Conservation (phyloP, 2,888 invertebrate species). For the Drosophila meridionalis region DNA sequence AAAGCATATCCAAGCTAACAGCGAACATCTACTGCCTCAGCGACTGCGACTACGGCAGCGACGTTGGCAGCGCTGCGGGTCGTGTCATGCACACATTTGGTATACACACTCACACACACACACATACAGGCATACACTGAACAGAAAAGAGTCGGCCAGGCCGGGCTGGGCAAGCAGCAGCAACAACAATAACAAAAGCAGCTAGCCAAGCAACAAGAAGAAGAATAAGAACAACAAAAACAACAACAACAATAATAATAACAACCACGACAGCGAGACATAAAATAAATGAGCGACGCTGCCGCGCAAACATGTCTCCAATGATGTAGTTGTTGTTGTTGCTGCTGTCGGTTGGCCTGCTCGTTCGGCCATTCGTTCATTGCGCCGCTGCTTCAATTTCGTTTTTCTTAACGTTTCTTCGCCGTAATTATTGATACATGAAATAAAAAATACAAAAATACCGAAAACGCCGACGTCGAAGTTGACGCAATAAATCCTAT, state of each 20-base stretch:
- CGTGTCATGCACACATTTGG: conserved; percentile 72
- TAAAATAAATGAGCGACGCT: conserved; percentile 78
- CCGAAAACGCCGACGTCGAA: conserved; percentile 42
- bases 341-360: conserved; percentile 37
- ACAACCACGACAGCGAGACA: conserved; percentile 64
- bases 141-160: conserved; percentile 9
- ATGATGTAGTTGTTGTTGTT: conserved; percentile 48
- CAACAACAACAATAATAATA: conserved; percentile 24
- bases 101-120: conserved; percentile 34
- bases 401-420: conserved; percentile 59
- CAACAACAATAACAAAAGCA: conserved; percentile 51
- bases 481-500: conserved; percentile 63
- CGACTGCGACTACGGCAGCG: conserved; percentile 30
- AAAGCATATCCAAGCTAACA: conserved; percentile 43
- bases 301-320: conserved; percentile 76
- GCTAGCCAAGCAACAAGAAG: conserved; percentile 55
- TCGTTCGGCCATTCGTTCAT: conserved; percentile 57
- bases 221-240: conserved; percentile 25
- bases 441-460: conserved; percentile 29
- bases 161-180: conserved; percentile 41
- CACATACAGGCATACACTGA: conserved; percentile 16
- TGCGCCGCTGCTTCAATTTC: conserved; percentile 62
- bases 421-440: conserved; percentile 76
- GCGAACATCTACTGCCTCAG: conserved; percentile 40
- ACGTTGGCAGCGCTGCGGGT: conserved; percentile 63